Evolutionary conservation across 2,113 vertebrate species (phyloP), one percentile per base, ranked within the genome.

Genomic region (Sula dactylatra): DNA sequence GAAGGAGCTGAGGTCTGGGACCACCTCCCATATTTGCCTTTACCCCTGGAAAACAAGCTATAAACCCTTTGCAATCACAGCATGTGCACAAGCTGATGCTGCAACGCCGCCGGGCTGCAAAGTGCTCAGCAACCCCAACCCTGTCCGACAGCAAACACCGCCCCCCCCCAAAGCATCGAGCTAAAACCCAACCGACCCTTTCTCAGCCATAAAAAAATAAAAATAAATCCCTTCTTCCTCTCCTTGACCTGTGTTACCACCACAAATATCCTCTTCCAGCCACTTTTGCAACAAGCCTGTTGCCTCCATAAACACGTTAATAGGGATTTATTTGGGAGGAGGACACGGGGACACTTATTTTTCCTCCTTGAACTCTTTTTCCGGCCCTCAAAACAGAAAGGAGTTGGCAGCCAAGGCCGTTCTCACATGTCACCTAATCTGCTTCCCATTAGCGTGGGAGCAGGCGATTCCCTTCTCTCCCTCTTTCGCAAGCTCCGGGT

Each of bases 71-170:
- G 5, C 42, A 12, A 24, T 1, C 19, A 2, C 70, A 14, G 24
- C 42, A 16, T 3, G 0, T 3, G n/a, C 52, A 25, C 31, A 11
- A 18, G 20, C 9, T 5, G 27, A 27, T 7, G 64, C 19, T 5
- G 11, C 40, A 31, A 36, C 40, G 34, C 64, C 27, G 2, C 31
- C 25, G 16, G 31, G 34, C 10, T 45, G 47, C 42, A 5, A n/a
- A 27, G 65, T 4, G n/a, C 36, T 64, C 21, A 4, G 52, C 20
- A 38, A 31, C 20, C 20, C 34, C 81, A 49, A 16, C 9, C n/a
- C 45, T 13, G 0, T 22, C 44, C 27, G 6, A 0, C 38, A 11
- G 34, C 40, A n/a, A 81, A n/a, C 0, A n/a, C n/a, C n/a, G n/a
- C n/a, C 6, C 17, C 21, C 19, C 32, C 16, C 26, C 6, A 27